Evolutionary conservation across 2,113 vertebrate species (phyloP).

Genomic region (Dinomys branickii): DNA sequence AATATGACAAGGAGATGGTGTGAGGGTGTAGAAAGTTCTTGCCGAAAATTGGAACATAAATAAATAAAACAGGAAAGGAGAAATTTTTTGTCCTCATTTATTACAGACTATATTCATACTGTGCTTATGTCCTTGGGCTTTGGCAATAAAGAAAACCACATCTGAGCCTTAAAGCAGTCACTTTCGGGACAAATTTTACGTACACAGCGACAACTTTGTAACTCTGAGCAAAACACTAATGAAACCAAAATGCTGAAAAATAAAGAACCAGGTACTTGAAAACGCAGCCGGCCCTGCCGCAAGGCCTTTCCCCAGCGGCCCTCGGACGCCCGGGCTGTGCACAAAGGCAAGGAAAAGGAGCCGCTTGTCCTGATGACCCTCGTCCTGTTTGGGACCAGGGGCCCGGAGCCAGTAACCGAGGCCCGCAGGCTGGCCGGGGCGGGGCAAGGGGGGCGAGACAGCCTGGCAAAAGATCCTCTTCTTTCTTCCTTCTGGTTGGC

Average conservation of each 20-base stretch:
- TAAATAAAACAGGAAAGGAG: conserved; percentile 2
- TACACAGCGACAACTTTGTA: conserved; percentile 56
- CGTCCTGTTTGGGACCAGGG: neutral
- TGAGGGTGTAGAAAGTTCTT: conserved; percentile 36
- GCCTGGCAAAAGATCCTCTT: neutral
- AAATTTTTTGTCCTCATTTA: conserved; percentile 42
- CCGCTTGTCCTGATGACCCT: neutral
- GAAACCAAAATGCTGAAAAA: conserved; percentile 58
- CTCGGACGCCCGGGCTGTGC: neutral
- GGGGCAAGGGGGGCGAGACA: neutral
- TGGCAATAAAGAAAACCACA: conserved; percentile 46
- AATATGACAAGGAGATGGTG: conserved; percentile 7
- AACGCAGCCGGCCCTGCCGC: neutral
- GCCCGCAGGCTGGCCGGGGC: neutral
- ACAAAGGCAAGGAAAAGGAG: neutral
- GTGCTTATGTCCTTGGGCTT: conserved; percentile 16
- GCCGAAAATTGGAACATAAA: neutral
- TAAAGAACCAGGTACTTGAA: neutral
- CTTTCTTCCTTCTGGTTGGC: neutral
- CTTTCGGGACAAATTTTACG: conserved; percentile 49
- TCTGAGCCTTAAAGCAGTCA: conserved; percentile 48
- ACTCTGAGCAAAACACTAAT: conserved; percentile 51
- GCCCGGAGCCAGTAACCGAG: neutral
- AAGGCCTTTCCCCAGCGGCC: neutral
- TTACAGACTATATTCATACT: conserved; percentile 43